Evolutionary conservation across 2,888 invertebrate genomes (phyloP).

Genomic region (Epinotia demarniana): DNA sequence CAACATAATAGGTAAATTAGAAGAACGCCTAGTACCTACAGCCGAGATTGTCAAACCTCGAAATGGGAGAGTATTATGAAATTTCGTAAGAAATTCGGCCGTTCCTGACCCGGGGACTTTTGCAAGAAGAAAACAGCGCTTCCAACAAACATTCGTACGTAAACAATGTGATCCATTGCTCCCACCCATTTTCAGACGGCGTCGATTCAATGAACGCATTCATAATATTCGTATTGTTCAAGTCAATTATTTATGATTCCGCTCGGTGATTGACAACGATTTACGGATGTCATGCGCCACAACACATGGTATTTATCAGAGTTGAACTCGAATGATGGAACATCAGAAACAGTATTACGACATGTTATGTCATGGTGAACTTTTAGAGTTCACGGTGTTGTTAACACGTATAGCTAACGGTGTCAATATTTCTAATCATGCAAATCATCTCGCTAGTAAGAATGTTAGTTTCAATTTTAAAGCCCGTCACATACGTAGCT

Average conservation of each 20-base stretch:
- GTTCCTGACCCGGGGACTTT: no score
- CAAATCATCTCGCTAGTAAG: constrained; percentile 13
- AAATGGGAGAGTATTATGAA: no score
- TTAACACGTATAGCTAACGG: constrained; percentile 36
- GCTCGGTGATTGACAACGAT: constrained; percentile 34
- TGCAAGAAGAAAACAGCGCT: no score
- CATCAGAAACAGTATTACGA: constrained; percentile 10
- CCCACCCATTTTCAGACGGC: background rate
- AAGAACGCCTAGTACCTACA: no score
- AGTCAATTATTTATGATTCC: constrained; percentile 16
- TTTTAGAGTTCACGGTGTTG: constrained; percentile 21
- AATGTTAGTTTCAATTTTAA: no score
- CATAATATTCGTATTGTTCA: background rate
- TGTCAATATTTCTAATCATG: constrained; percentile 31
- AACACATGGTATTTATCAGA: constrained; percentile 26
- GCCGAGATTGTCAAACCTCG: no score
- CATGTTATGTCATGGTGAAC: constrained; percentile 36
- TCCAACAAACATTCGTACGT: background rate
- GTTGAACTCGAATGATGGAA: constrained; percentile 6
- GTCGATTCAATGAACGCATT: constrained; percentile 4
- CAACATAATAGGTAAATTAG: no score
- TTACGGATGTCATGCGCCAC: constrained; percentile 30
- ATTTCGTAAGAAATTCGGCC: no score
- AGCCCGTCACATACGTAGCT: no score
- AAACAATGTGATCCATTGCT: background rate